Conservation (phyloP, 2,797 vertebrate species). For the Mus caroli region DNA sequence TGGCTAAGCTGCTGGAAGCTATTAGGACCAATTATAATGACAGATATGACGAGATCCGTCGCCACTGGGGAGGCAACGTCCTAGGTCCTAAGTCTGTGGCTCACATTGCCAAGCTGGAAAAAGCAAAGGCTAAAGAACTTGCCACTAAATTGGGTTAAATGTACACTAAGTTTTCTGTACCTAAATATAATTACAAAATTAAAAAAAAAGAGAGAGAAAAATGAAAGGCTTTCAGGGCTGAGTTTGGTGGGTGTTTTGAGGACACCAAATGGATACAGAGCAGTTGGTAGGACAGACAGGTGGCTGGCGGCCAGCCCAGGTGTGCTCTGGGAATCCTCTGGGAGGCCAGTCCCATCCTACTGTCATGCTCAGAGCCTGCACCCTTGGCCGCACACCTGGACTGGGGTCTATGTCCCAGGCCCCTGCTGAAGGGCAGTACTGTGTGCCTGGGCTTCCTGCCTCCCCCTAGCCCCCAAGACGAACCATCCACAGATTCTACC, state of each 20-base stretch:
- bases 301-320: rapidly evolving
- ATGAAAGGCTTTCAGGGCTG: not conserved
- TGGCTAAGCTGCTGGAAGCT: too few species aligned
- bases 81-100: too few species aligned
- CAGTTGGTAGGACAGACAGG: not conserved
- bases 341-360: not conserved
- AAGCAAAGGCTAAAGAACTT: too few species aligned
- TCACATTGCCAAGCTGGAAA: too few species aligned
- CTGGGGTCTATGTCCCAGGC: not conserved
- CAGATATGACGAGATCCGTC: too few species aligned
- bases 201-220: not conserved
- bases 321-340: not conserved
- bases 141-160: too few species aligned
- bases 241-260: not conserved
- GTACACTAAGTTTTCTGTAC: too few species aligned
- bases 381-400: constrained; percentile 22
- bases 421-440: constrained; percentile 58
- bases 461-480: not conserved
- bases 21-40: too few species aligned
- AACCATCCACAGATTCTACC: not conserved
- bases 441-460: constrained; percentile 57
- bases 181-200: too few species aligned
- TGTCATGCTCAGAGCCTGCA: not conserved
- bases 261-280: not conserved
- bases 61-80: too few species aligned